phyloP scores from a whole-genome alignment of 2,888 invertebrate genomes.

The Apantesis nais region DNA sequence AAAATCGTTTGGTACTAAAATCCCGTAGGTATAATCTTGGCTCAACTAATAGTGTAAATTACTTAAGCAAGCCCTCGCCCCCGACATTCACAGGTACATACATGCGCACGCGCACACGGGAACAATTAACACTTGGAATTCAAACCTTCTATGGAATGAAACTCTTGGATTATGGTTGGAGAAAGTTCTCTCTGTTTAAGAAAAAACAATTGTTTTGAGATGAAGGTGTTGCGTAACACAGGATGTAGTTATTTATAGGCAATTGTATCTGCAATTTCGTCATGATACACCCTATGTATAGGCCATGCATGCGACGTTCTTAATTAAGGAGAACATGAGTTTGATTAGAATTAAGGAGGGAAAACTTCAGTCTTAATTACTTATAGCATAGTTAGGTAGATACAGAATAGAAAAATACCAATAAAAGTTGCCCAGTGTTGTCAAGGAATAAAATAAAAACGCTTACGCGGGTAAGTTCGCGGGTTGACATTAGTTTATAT shows the following conservation, averaged over 20 bases:
- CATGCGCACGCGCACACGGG: slow-evolving; percentile 28
- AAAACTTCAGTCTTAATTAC: too few relatives aligned
- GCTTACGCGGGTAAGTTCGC: too few relatives aligned
- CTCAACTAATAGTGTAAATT: slow-evolving; percentile 46
- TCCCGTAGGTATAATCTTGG: slow-evolving; percentile 28
- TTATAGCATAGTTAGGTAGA: too few relatives aligned
- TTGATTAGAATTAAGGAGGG: too few relatives aligned
- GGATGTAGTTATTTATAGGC: neutral
- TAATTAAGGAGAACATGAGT: neutral
- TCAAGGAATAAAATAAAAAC: too few relatives aligned
- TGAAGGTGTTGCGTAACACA: neutral
- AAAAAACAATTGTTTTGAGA: slow-evolving; percentile 3
- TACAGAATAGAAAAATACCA: too few relatives aligned
- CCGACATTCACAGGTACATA: slow-evolving; percentile 38
- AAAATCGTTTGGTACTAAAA: neutral
- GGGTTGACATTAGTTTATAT: neutral
- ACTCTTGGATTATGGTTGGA: slow-evolving; percentile 11
- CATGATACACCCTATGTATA: neutral
- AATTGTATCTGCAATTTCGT: neutral
- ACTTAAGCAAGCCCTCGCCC: slow-evolving; percentile 45
- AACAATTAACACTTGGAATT: slow-evolving; percentile 51
- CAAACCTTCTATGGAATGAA: slow-evolving; percentile 30
- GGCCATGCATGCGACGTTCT: neutral
- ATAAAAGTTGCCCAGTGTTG: too few relatives aligned
- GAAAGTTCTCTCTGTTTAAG: slow-evolving; percentile 13